These are phyloP conservation scores for Microctenopoma steveboyesi DNA, from an alignment of 2,797 vertebrate species.

Conservation along the genomic window DNA sequence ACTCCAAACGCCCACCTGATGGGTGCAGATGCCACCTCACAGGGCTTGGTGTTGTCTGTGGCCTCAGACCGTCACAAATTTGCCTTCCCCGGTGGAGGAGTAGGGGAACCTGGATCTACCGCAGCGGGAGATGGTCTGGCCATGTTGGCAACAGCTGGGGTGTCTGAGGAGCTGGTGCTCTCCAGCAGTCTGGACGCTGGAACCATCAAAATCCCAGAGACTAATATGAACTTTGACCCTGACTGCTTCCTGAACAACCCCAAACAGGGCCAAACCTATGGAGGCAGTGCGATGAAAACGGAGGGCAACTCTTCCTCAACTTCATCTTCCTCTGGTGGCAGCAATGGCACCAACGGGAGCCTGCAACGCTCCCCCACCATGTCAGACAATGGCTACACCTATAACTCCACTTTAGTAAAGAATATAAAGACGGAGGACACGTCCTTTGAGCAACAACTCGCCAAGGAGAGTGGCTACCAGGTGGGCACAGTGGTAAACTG, in stretches of 20 bases:
- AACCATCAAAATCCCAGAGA: constrained; percentile 93
- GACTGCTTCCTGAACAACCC: constrained; percentile 99
- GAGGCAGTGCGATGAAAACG: constrained; percentile 93
- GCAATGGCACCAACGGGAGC: constrained; percentile 70
- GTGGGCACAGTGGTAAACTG: constrained; percentile 82
- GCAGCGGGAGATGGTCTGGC: constrained; percentile 89
- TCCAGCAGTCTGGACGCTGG: constrained; percentile 93
- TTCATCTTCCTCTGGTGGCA: constrained; percentile 84
- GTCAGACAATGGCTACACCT: constrained; percentile 82
- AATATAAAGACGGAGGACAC: constrained; percentile 98
- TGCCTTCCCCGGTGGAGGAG: constrained; percentile 88
- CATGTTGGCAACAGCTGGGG: constrained; percentile 90
- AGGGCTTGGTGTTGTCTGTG: constrained; percentile 93
- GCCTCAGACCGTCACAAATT: constrained; percentile 97
- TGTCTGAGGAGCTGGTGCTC: constrained; percentile 96
- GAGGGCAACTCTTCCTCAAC: constrained; percentile 88
- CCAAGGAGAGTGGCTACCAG: constrained; percentile 89
- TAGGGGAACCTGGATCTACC: constrained; percentile 70
- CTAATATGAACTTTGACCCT: constrained; percentile 98
- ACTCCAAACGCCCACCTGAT: constrained; percentile 95
- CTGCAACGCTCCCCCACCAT: constrained; percentile 82
- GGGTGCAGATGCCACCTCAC: constrained; percentile 90
- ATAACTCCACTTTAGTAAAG: constrained; percentile 90
- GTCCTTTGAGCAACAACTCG: constrained; percentile 97
- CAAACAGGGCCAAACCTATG: constrained; percentile 99